Percentiles rank a stretch among this genome's conserved stretches.
phyloP scores from a whole-genome alignment of 1,140 invertebrate genomes.

The Bactericera cockerelli region DNA sequence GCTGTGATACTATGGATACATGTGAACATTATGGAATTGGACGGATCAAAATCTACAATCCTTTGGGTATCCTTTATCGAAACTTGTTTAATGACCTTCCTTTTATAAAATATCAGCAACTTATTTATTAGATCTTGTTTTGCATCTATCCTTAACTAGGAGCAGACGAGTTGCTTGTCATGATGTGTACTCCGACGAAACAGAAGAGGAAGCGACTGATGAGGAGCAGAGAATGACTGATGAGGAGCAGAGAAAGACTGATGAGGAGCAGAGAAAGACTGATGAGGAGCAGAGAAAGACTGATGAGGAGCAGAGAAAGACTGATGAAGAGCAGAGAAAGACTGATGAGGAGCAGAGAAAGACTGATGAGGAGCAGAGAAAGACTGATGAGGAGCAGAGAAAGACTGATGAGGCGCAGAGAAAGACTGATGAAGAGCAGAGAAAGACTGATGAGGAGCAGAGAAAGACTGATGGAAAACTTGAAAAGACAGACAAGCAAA shows the following conservation, averaged over 20 bases:
- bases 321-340: background rate
- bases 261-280: too few relatives aligned
- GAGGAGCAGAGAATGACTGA: too few relatives aligned
- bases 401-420: background rate
- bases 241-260: too few relatives aligned
- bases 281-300: background rate
- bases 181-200: background rate
- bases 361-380: background rate
- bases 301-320: background rate
- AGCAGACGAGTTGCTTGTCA: background rate
- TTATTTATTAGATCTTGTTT: background rate
- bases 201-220: background rate
- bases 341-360: background rate
- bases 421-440: background rate
- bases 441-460: background rate
- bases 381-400: too few relatives aligned
- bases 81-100: background rate
- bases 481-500: background rate
- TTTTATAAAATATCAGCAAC: background rate
- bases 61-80: background rate
- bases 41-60: background rate
- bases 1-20: background rate
- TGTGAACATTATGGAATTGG: conserved; percentile 5
- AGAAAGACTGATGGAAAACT: background rate
- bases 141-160: background rate